Evolutionary conservation across 2,888 invertebrate genomes (phyloP).

Genomic region (Kuschelorhynchus macadamiae): DNA sequence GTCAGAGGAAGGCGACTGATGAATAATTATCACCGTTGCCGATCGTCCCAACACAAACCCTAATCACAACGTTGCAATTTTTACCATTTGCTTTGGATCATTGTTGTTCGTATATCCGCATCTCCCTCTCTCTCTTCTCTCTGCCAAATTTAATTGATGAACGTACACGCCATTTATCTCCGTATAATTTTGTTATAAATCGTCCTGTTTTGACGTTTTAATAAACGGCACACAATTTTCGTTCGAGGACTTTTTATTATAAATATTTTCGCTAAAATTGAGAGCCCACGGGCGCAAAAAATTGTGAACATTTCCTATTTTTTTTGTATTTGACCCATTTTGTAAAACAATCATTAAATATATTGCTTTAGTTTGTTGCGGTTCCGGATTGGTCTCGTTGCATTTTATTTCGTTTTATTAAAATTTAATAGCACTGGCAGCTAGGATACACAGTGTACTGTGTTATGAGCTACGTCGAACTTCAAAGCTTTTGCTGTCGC

Average conservation of each 20-base stretch:
- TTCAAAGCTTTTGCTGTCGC: too few relatives aligned
- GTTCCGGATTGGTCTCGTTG: neutral
- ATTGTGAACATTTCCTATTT: conserved; percentile 18
- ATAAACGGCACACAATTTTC: conserved; percentile 43
- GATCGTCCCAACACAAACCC: too few relatives aligned
- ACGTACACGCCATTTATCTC: conserved; percentile 47
- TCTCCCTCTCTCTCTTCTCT: conserved; percentile 12
- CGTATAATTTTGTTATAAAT: conserved; percentile 49
- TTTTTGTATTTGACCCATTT: conserved; percentile 41
- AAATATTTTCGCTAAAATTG: conserved; percentile 45
- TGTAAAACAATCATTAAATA: conserved; percentile 32
- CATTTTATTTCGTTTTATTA: too few relatives aligned
- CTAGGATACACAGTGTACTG: neutral
- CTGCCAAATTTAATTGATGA: conserved; percentile 46
- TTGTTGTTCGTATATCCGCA: conserved; percentile 28
- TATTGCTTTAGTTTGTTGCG: conserved; percentile 14
- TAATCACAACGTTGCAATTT: conserved; percentile 20
- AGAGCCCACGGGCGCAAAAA: conserved; percentile 32
- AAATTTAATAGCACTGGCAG: neutral
- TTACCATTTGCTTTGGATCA: conserved; percentile 35
- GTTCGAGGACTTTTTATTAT: conserved; percentile 38
- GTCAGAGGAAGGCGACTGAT: too few relatives aligned
- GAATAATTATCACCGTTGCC: too few relatives aligned
- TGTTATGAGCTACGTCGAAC: too few relatives aligned
- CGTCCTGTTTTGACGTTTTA: conserved; percentile 50